Percentiles rank a stretch among this genome's conserved stretches.
Evolutionary conservation across 2,797 vertebrate species (phyloP).

Genomic region (Mallotus villosus): DNA sequence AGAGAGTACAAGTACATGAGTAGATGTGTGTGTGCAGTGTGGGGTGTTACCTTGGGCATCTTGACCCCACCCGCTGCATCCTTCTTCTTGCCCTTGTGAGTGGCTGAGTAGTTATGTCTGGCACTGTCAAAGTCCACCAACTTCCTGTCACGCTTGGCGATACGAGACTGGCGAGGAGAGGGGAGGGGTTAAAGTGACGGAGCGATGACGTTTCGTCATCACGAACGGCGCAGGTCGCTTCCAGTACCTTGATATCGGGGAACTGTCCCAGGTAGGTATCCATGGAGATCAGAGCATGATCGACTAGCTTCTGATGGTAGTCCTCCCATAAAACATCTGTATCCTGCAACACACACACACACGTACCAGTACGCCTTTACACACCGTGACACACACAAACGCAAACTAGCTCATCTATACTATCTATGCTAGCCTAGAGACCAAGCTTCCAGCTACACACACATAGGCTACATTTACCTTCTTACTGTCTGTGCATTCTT

Average conservation of each 20-base stretch:
- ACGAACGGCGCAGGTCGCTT: neutral
- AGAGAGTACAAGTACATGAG: too few relatives aligned
- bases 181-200: neutral
- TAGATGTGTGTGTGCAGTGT: too few relatives aligned
- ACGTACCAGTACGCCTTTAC: constrained; percentile 12
- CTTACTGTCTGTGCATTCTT: neutral
- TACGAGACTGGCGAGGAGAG: constrained; percentile 80
- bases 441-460: neutral
- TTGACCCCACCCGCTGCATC: constrained; percentile 82
- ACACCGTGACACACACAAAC: neutral
- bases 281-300: constrained; percentile 97
- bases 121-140: constrained; percentile 96
- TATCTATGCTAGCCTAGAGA: neutral
- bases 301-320: constrained; percentile 98
- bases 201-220: neutral
- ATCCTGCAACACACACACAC: constrained; percentile 78
- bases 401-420: neutral
- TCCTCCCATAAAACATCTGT: constrained; percentile 95
- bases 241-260: constrained; percentile 92
- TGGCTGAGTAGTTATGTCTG: constrained; percentile 90
- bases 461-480: neutral
- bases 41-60: constrained; percentile 82
- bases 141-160: constrained; percentile 95
- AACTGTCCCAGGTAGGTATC: constrained; percentile 98
- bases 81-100: constrained; percentile 94